A percentile compares a stretch with the other conserved stretches of the same genome.
Evolutionary conservation across 2,888 invertebrate genomes (phyloP).

Genomic region (Lottia gigantea): DNA sequence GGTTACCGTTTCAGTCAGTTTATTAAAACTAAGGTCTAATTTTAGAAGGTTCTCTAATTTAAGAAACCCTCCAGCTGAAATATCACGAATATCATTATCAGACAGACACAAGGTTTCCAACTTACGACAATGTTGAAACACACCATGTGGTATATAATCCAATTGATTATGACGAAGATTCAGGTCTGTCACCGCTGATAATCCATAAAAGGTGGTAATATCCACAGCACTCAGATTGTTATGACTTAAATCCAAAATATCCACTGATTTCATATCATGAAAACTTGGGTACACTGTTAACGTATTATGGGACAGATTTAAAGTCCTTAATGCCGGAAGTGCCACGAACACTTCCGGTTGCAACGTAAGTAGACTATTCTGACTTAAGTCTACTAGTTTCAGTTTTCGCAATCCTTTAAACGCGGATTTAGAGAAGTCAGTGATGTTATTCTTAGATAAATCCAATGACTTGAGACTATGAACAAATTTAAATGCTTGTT

Average conservation of each 20-base stretch:
- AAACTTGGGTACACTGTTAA: slow-evolving; percentile 20
- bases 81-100: slow-evolving; percentile 33
- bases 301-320: slow-evolving; percentile 29
- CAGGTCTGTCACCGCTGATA: slow-evolving; percentile 31
- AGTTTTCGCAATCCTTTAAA: slow-evolving; percentile 24
- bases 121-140: slow-evolving; percentile 38
- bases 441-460: slow-evolving; percentile 26
- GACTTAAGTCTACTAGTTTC: slow-evolving; percentile 23
- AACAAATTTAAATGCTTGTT: slow-evolving; percentile 7
- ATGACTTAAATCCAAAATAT: slow-evolving; percentile 35
- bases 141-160: slow-evolving; percentile 27
- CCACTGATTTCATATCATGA: slow-evolving; percentile 5
- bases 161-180: slow-evolving; percentile 36
- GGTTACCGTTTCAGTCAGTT: slow-evolving; percentile 32
- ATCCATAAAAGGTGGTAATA: slow-evolving; percentile 32
- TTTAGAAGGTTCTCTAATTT: slow-evolving; percentile 24
- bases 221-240: slow-evolving; percentile 34
- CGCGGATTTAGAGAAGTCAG: slow-evolving; percentile 20
- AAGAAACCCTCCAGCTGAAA: slow-evolving; percentile 39
- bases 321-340: slow-evolving; percentile 16
- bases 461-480: slow-evolving; percentile 20
- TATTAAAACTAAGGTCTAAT: slow-evolving; percentile 39
- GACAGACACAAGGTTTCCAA: slow-evolving; percentile 39
- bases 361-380: slow-evolving; percentile 21
- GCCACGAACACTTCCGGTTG: slow-evolving; percentile 16